Evolutionary conservation across 1,140 invertebrate genomes (phyloP), one percentile per base, ranked within the genome.

Genomic region (Zaprionus camerounensis): DNA sequence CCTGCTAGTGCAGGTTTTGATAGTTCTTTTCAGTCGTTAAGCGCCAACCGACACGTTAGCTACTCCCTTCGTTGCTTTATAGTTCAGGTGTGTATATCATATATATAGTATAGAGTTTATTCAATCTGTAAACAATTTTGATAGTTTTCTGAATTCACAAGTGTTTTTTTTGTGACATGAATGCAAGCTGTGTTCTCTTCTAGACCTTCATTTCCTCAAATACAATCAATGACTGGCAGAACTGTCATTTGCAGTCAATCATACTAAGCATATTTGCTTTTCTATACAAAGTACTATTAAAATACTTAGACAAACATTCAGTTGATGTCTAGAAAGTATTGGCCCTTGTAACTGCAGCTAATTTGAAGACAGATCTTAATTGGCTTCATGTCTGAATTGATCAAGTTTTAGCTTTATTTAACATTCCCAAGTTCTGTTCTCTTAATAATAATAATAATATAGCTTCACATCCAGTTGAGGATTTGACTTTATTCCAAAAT

Each of bases 21-120:
- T 3, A 70, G 59, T 53, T 71, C 15, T 41, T 64, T 46, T 71
- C 38, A 58, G 67, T 75, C 67, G 34, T 57, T 41, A 31, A 20
- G 15, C 41, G 72, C 9, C 20, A 56, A 44, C 24, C 22, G 41
- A 34, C 59, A 41, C 59, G 53, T 7, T 41, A 38, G 31, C 12
- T 41, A 58, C n/a, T 51, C 20, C 22, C 31, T 53, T 36, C 36
- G 6, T 15, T 26, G n/a, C 22, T 28, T 20, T 15, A 61, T 44
- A 17, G 13, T 5, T 28, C 41, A 75, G 72, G 72, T 75, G 63
- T 49, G 57, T 53, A 24, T 20, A 11, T 9, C 0, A 11, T 6
- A 41, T n/a, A 41, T 2, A n/a, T 44, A 44, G 41, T 44, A n/a
- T 7, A n/a, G 5, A n/a, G 1, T 4, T 7, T 44, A 17, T 44